Conservation (phyloP, 2,113 vertebrate species). For the Rattus norvegicus region GRCr8 NC_086022.1:143369501-143370000, state of each 20-base stretch:
- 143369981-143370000: conserved; percentile 96
- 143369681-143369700: background rate
- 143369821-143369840: background rate
- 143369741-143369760: background rate
- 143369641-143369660: background rate
- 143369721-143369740: no score
- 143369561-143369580: background rate
- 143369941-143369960: background rate
- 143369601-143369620: background rate
- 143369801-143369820: no score
- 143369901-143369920: background rate
- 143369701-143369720: background rate
- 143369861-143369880: background rate
- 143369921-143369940: background rate
- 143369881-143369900: background rate
- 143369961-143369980: background rate
- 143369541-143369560: background rate
- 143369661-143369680: background rate
- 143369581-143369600: background rate
- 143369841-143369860: background rate
- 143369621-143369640: background rate
- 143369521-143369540: background rate
- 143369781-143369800: background rate
- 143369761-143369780: background rate
- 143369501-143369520: background rate